Evolutionary conservation across 64 coral and sea anemone species (phyloP).

Genomic region (Stichodactyla helianthus): DNA sequence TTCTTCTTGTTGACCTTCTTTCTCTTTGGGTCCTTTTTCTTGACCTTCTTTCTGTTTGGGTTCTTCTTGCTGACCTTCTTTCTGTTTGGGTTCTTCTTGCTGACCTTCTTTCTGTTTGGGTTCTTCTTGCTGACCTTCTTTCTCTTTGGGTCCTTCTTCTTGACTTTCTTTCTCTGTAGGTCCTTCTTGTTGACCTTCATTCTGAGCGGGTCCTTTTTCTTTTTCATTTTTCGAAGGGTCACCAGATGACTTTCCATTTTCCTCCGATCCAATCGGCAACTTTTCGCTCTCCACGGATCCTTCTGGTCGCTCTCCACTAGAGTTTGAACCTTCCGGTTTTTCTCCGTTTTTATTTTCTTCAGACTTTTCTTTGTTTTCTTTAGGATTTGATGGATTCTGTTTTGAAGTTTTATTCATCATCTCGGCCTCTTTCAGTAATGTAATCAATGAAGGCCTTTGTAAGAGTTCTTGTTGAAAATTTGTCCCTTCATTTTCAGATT

Average conservation of each 20-base stretch:
- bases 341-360: neutral
- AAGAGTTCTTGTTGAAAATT: neutral
- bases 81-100: too few relatives aligned
- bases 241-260: neutral
- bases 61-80: too few relatives aligned
- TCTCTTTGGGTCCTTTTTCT: too few relatives aligned
- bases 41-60: too few relatives aligned
- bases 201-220: neutral
- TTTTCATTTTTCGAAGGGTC: neutral
- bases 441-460: constrained; percentile 11
- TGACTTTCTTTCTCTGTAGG: too few relatives aligned
- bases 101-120: too few relatives aligned
- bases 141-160: too few relatives aligned
- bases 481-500: neutral
- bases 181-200: neutral
- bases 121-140: too few relatives aligned
- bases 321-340: neutral
- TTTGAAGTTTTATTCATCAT: neutral
- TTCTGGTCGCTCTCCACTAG: neutral
- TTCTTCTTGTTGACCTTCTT: too few relatives aligned
- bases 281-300: neutral
- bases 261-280: neutral
- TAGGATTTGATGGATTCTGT: neutral
- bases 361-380: neutral
- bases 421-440: constrained; percentile 1